phyloP scores from a whole-genome alignment of 2,888 invertebrate genomes.

The Leptopilina myrica region DNA sequence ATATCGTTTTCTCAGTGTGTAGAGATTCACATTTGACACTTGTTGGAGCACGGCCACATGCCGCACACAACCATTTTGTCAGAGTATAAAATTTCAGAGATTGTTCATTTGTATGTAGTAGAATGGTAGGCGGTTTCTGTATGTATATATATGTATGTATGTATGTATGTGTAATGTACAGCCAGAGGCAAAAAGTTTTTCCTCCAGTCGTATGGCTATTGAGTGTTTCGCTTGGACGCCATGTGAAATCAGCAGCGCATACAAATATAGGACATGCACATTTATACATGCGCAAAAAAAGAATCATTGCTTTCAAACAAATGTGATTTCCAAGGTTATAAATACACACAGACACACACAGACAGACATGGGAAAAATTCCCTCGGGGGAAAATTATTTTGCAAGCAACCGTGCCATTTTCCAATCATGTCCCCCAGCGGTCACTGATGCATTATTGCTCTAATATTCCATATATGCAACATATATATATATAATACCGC shows the following conservation, averaged over 20 bases:
- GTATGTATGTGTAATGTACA: slow-evolving; percentile 13
- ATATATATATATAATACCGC: too few relatives aligned
- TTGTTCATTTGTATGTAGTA: neutral
- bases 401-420: slow-evolving; percentile 1
- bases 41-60: slow-evolving; percentile 72
- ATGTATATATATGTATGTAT: neutral
- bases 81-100: slow-evolving; percentile 46
- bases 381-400: slow-evolving; percentile 11
- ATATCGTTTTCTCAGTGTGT: too few relatives aligned
- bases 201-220: slow-evolving; percentile 9
- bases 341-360: neutral
- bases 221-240: slow-evolving; percentile 7
- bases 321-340: slow-evolving; percentile 35
- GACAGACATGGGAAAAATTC: neutral
- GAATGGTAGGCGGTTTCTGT: neutral
- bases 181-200: slow-evolving; percentile 24
- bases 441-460: slow-evolving; percentile 1
- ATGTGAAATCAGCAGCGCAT: neutral
- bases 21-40: slow-evolving; percentile 69
- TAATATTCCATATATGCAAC: neutral
- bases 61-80: slow-evolving; percentile 63
- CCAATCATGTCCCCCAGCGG: slow-evolving; percentile 5
- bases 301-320: slow-evolving; percentile 34
- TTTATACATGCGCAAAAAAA: slow-evolving; percentile 3
- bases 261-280: too few relatives aligned